Conservation (phyloP, 1,140 invertebrate species). For the Yoshiicerus persimilis region DNA sequence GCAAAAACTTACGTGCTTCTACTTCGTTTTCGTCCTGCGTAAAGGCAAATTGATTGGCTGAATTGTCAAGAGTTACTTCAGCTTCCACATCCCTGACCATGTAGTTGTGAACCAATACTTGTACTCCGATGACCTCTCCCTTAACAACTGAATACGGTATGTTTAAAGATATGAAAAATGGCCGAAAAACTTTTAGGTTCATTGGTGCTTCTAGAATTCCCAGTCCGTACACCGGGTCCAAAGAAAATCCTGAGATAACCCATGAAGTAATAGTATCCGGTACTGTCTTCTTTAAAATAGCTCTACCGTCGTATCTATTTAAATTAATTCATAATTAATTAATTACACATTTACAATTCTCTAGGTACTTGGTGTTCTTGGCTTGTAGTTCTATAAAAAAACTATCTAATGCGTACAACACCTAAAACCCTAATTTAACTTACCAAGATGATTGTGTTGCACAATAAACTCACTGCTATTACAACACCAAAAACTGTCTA, state of each 20-base stretch:
- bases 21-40: slow-evolving; percentile 66
- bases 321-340: no score
- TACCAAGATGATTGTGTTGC: no score
- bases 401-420: no score
- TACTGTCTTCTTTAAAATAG: slow-evolving; percentile 60
- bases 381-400: no score
- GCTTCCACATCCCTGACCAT: slow-evolving; percentile 74
- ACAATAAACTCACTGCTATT: no score
- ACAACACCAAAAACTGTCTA: no score
- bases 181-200: slow-evolving; percentile 81
- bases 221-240: slow-evolving; percentile 74
- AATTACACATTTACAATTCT: no score
- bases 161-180: slow-evolving; percentile 82
- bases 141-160: slow-evolving; percentile 86
- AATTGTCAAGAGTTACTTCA: slow-evolving; percentile 82
- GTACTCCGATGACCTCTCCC: slow-evolving; percentile 86
- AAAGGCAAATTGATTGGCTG: slow-evolving; percentile 77
- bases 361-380: no score
- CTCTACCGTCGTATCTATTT: slow-evolving; percentile 59
- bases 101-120: slow-evolving; percentile 92
- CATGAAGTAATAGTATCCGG: slow-evolving; percentile 92
- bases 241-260: slow-evolving; percentile 88
- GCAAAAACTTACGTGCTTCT: slow-evolving; percentile 59
- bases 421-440: no score
- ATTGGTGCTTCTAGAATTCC: slow-evolving; percentile 72